Evolutionary conservation across 2,113 vertebrate species (phyloP).

Genomic region (Hippolais icterina): DNA sequence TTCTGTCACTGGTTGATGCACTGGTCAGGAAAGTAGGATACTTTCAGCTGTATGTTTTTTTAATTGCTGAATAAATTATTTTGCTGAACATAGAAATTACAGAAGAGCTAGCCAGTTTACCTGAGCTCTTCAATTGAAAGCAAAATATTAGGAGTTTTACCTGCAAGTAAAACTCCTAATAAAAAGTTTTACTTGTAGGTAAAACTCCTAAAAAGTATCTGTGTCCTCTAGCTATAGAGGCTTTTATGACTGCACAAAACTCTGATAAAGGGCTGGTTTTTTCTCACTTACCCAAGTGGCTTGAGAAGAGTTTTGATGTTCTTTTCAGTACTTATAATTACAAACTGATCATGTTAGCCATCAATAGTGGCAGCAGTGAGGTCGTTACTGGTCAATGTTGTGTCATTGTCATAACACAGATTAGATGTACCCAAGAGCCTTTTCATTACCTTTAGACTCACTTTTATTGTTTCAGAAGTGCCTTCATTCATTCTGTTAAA

Average conservation of each 20-base stretch:
- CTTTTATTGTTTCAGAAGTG: neutral
- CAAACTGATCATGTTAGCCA: neutral
- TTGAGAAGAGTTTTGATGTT: neutral
- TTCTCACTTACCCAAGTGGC: neutral
- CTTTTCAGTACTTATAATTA: neutral
- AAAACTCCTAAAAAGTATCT: no score
- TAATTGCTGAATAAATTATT: neutral
- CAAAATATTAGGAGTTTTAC: neutral
- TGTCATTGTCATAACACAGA: neutral
- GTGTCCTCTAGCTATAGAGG: neutral
- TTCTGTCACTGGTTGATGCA: neutral
- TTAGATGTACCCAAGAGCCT: neutral
- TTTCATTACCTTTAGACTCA: neutral
- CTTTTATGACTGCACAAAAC: neutral
- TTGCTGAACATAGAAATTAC: neutral
- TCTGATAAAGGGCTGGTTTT: neutral
- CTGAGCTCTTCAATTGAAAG: neutral
- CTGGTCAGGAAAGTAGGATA: neutral
- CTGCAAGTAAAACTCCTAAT: no score
- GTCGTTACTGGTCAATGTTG: neutral
- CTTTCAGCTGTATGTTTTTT: neutral
- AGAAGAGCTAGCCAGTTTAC: neutral
- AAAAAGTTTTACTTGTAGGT: no score
- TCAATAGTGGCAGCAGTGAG: neutral
- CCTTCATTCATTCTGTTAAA: neutral